phyloP scores from a whole-genome alignment of 2,113 vertebrate species.

The Platysternon megacephalum region DNA sequence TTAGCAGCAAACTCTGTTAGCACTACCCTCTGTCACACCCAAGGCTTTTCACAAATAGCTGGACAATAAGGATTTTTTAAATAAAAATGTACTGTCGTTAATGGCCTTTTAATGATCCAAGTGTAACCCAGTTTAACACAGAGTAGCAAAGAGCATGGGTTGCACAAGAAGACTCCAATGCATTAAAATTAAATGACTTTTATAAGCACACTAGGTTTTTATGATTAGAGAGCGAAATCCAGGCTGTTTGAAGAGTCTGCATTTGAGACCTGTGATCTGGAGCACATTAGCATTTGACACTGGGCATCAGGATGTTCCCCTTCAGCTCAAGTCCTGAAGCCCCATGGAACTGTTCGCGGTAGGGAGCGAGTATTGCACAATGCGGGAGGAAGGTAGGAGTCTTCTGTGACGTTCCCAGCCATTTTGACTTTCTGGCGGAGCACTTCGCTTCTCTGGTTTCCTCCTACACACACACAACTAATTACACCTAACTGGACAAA shows the following conservation, averaged over 20 bases:
- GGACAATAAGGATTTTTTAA: too few relatives aligned
- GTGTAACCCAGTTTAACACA: rapidly evolving
- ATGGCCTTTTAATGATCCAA: neutral
- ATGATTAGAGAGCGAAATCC: neutral
- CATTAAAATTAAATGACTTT: neutral
- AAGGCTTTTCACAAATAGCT: constrained; percentile 36
- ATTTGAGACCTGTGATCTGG: neutral
- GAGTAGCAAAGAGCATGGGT: neutral
- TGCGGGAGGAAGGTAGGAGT: neutral
- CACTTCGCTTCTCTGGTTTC: neutral
- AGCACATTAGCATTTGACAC: rapidly evolving
- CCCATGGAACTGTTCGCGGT: rapidly evolving
- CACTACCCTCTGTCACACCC: neutral
- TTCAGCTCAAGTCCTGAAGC: rapidly evolving
- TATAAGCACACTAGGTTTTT: rapidly evolving
- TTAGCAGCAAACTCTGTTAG: neutral
- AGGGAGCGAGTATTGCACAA: neutral
- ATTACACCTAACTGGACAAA: constrained; percentile 46
- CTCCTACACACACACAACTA: neutral
- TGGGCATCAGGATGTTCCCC: neutral
- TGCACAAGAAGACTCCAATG: neutral
- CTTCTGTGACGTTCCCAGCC: neutral
- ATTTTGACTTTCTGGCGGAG: neutral
- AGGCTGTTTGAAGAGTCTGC: rapidly evolving
- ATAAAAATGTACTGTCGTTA: too few relatives aligned